Percentiles rank a stretch among this genome's conserved stretches.
phyloP scores from a whole-genome alignment of 2,113 vertebrate species.

The Chaetops frenatus region DNA sequence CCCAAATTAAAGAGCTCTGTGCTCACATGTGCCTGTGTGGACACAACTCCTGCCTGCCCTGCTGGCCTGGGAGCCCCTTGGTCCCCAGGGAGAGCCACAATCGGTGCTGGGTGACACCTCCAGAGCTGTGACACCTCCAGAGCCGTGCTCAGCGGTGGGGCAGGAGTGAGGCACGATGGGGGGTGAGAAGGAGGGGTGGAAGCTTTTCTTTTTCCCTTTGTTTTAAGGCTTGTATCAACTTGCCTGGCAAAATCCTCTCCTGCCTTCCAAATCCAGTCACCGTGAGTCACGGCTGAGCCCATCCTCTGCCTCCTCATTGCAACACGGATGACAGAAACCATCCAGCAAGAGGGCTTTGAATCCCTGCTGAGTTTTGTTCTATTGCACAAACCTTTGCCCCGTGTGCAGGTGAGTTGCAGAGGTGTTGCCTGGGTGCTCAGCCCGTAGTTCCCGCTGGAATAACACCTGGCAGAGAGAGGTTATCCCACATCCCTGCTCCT shows the following conservation, averaged over 20 bases:
- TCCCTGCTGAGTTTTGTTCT: constrained; percentile 53
- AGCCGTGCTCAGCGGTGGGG: not conserved
- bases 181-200: constrained; percentile 37
- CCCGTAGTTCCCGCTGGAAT: not conserved
- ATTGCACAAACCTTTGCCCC: constrained; percentile 51
- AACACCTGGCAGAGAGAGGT: not conserved
- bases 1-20: not conserved
- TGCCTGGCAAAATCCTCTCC: constrained; percentile 58
- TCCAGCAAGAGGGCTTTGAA: constrained; percentile 26
- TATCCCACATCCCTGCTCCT: not conserved
- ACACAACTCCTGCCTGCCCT: not conserved
- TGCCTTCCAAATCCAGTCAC: constrained; percentile 63
- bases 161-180: not conserved
- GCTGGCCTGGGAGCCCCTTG: not conserved
- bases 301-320: constrained; percentile 64
- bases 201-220: constrained; percentile 34
- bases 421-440: not conserved
- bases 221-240: constrained; percentile 61
- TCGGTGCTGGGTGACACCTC: not conserved
- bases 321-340: constrained; percentile 75
- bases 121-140: not conserved
- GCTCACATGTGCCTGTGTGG: not conserved
- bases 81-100: not conserved
- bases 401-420: not conserved
- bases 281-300: constrained; percentile 71